A percentile compares a stretch with the other conserved stretches of the same genome.
These are phyloP conservation scores for Philypnodon macrostomus DNA, from an alignment of 2,797 vertebrate species.

Conservation along the genomic window DNA sequence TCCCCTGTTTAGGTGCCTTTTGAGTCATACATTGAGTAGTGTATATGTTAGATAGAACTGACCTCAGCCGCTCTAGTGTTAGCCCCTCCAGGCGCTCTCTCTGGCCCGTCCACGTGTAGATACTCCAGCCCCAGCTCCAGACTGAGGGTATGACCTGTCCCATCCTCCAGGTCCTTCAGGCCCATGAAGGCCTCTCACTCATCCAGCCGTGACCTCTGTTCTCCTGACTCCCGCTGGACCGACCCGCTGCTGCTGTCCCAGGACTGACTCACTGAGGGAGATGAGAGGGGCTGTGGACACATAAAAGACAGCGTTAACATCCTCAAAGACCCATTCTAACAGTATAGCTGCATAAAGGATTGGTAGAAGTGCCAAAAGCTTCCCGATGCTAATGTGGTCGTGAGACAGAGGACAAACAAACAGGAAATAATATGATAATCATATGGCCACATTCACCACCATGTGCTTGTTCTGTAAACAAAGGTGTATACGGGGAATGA, in stretches of 20 bases:
- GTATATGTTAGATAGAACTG: background rate
- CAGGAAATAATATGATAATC: no score
- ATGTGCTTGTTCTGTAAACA: no score
- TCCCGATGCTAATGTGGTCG: no score
- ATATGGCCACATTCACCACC: no score
- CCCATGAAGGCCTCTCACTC: conserved; percentile 94
- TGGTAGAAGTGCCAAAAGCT: no score
- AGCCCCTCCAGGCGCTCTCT: conserved; percentile 69
- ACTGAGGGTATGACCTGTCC: conserved; percentile 79
- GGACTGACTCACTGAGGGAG: conserved; percentile 10
- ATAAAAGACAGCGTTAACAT: background rate
- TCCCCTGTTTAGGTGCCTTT: no score
- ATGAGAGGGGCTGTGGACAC: background rate
- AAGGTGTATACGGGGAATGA: no score
- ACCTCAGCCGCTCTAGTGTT: conserved; percentile 46
- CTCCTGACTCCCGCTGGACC: conserved; percentile 62
- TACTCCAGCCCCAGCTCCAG: conserved; percentile 86
- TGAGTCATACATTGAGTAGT: no score
- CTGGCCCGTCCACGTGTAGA: conserved; percentile 85
- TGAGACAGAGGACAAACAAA: no score
- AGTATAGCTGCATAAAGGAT: no score
- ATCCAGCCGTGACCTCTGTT: conserved; percentile 83
- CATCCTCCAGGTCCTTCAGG: conserved; percentile 93
- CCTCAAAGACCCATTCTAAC: no score
- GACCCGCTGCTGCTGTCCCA: conserved; percentile 73